Evolutionary conservation across 2,113 vertebrate species (phyloP).

Genomic region (Rhea pennata): DNA sequence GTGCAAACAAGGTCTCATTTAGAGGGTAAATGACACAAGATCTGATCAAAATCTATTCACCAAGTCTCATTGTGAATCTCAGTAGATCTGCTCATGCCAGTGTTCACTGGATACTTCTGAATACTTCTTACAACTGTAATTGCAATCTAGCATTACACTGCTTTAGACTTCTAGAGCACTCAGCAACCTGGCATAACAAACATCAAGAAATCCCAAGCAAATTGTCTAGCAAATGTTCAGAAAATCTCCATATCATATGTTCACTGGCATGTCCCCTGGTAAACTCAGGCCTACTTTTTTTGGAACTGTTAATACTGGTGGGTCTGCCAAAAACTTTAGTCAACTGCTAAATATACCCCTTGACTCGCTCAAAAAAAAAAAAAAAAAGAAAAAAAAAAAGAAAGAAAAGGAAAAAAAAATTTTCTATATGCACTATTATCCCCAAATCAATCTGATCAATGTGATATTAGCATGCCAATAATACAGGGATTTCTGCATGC

Average conservation of each 20-base stretch:
- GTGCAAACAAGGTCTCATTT: conserved; percentile 27
- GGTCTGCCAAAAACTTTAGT: conserved; percentile 36
- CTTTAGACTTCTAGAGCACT: neutral
- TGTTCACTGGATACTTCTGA: neutral
- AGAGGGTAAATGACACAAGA: conserved; percentile 9
- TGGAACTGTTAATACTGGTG: neutral
- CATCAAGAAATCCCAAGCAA: conserved; percentile 12
- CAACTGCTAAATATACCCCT: neutral
- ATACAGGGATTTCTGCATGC: neutral
- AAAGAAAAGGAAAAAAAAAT: too few relatives aligned
- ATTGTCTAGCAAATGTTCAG: neutral
- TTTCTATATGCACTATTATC: neutral
- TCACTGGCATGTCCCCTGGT: neutral
- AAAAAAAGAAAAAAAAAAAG: too few relatives aligned
- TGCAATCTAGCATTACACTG: neutral
- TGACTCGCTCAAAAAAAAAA: neutral
- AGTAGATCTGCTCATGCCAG: neutral
- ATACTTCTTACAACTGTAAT: neutral
- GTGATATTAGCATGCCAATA: neutral
- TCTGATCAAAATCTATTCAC: conserved; percentile 53
- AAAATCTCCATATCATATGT: conserved; percentile 12
- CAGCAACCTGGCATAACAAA: conserved; percentile 57
- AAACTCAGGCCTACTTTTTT: conserved; percentile 32
- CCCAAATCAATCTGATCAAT: neutral
- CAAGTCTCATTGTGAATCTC: conserved; percentile 35